phyloP scores from a whole-genome alignment of 2,113 vertebrate species.

The Perognathus longimembris region DNA sequence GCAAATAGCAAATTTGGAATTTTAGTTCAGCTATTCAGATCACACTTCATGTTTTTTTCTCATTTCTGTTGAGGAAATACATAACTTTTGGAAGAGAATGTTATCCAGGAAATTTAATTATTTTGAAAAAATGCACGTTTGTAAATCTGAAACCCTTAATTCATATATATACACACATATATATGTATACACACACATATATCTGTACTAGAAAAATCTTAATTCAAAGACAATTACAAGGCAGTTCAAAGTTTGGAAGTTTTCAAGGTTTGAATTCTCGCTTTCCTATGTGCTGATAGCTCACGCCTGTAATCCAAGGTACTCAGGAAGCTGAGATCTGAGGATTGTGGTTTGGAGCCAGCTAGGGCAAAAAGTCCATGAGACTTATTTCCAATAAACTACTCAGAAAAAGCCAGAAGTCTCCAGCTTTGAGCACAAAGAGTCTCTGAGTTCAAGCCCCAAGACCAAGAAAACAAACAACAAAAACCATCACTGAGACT shows the following conservation, averaged over 20 bases:
- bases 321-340: too few species aligned
- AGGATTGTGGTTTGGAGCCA: too few species aligned
- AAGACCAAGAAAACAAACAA: too few species aligned
- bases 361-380: too few species aligned
- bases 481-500: background rate
- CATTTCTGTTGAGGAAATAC: background rate
- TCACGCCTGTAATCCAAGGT: too few species aligned
- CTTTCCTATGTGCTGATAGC: background rate
- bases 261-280: background rate
- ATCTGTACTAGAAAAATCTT: too few species aligned
- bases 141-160: background rate
- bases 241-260: background rate
- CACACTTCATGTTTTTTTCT: background rate
- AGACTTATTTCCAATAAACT: too few species aligned
- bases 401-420: too few species aligned
- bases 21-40: background rate
- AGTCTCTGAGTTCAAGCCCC: too few species aligned
- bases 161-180: too few species aligned
- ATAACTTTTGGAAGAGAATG: conserved; percentile 14
- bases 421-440: too few species aligned
- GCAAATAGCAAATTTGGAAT: background rate
- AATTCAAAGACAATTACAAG: background rate
- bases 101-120: conserved; percentile 21
- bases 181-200: too few species aligned
- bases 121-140: background rate